These are phyloP conservation scores for Cantharis nigra DNA, from an alignment of 2,888 invertebrate species.

Conservation along the genomic window DNA sequence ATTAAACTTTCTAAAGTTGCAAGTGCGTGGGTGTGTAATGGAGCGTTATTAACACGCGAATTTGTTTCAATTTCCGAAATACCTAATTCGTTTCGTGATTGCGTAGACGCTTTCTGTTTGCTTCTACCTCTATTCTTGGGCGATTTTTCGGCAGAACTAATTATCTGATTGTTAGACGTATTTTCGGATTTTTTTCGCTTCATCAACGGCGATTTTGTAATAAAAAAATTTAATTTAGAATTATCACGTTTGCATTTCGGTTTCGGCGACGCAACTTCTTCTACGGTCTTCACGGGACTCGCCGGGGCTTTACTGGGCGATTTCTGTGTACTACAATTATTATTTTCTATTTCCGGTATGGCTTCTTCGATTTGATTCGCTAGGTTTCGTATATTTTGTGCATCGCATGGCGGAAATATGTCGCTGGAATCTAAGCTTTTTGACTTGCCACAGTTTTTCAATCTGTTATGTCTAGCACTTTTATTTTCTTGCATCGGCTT, in stretches of 20 bases:
- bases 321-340: constrained; percentile 37
- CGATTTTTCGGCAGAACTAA: constrained; percentile 31
- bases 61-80: constrained; percentile 23
- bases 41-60: constrained; percentile 40
- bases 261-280: constrained; percentile 30
- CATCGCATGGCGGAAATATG: constrained; percentile 62
- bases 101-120: constrained; percentile 42
- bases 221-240: constrained; percentile 52
- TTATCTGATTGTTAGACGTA: constrained; percentile 27
- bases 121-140: constrained; percentile 41
- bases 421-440: constrained; percentile 86
- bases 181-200: constrained; percentile 50
- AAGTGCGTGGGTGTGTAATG: constrained; percentile 59
- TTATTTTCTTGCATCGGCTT: constrained; percentile 38
- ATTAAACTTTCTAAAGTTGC: constrained; percentile 64
- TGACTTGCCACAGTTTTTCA: constrained; percentile 77
- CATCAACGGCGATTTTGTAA: constrained; percentile 51
- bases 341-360: constrained; percentile 46
- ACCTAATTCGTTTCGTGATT: constrained; percentile 38
- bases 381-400: constrained; percentile 34
- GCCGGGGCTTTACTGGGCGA: constrained; percentile 23
- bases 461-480: constrained; percentile 55
- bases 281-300: constrained; percentile 30
- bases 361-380: constrained; percentile 45
- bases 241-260: constrained; percentile 43